Evolutionary conservation across 1,140 invertebrate species (phyloP).

Genomic region (Papilio aristodemus): DNA sequence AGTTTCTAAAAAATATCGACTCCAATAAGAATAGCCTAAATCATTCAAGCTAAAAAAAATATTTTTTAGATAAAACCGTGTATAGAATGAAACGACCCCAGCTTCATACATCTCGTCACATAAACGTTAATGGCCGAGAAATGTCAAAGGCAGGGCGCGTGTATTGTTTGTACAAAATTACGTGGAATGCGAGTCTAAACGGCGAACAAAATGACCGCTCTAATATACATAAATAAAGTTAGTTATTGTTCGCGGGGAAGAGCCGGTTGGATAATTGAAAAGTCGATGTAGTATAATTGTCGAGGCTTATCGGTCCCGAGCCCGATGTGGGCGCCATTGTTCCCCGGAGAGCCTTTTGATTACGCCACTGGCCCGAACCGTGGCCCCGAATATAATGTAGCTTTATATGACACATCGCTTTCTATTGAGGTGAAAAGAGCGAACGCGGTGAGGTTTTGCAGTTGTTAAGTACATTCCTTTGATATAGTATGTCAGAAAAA

Average conservation of each 20-base stretch:
- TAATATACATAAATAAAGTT: constrained; percentile 78
- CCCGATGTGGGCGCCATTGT: constrained; percentile 78
- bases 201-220: constrained; percentile 70
- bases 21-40: not conserved
- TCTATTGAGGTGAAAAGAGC: constrained; percentile 66
- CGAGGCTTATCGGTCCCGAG: constrained; percentile 73
- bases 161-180: constrained; percentile 30
- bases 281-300: constrained; percentile 80
- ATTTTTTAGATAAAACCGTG: not conserved
- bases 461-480: constrained; percentile 30
- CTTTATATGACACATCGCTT: constrained; percentile 75
- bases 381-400: constrained; percentile 72
- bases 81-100: not conserved
- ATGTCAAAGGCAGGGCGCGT: constrained; percentile 19
- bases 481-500: not conserved
- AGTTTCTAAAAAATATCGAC: too few species aligned
- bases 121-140: constrained; percentile 18
- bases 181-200: constrained; percentile 55
- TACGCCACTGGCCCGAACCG: constrained; percentile 63
- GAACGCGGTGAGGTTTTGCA: constrained; percentile 44
- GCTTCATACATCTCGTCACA: constrained; percentile 10
- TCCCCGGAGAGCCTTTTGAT: constrained; percentile 76
- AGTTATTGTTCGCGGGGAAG: constrained; percentile 71
- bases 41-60: not conserved
- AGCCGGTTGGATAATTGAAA: constrained; percentile 78